Percentiles rank a stretch among this genome's conserved stretches.
phyloP scores from a whole-genome alignment of 2,797 vertebrate species.

The Sebastes steindachneri region DNA sequence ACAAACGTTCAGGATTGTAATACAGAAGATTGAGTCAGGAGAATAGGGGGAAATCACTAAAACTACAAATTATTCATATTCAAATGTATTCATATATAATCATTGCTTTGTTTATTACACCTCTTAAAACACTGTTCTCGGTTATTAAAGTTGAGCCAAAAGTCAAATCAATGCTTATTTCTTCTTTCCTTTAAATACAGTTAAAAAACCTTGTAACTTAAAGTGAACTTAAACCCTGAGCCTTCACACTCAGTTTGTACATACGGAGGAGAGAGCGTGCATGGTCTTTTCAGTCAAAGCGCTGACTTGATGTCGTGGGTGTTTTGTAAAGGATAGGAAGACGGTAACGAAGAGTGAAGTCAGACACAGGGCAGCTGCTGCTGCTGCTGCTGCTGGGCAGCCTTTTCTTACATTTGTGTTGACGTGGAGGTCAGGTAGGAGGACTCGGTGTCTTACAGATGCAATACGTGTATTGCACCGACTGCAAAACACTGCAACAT shows the following conservation, averaged over 20 bases:
- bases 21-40: not conserved
- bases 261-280: not conserved
- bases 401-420: not conserved
- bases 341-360: conserved; percentile 1
- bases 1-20: not conserved
- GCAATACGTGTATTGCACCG: not conserved
- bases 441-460: not conserved
- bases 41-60: not conserved
- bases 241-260: not conserved
- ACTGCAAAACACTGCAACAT: not conserved
- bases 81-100: not conserved
- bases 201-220: not conserved
- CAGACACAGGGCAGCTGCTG: conserved; percentile 12
- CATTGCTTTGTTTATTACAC: not conserved
- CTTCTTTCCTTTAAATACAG: not conserved
- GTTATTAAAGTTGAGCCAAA: not conserved
- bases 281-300: conserved; percentile 3
- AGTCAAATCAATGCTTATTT: not conserved
- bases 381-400: not conserved
- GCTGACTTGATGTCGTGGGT: conserved; percentile 6
- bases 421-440: not conserved
- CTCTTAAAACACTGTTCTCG: not conserved
- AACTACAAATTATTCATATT: not conserved
- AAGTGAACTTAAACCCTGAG: conserved; percentile 5
- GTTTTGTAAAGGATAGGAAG: conserved; percentile 24